phyloP scores from a whole-genome alignment of 2,113 vertebrate species.

The Phocoena sinus region DNA sequence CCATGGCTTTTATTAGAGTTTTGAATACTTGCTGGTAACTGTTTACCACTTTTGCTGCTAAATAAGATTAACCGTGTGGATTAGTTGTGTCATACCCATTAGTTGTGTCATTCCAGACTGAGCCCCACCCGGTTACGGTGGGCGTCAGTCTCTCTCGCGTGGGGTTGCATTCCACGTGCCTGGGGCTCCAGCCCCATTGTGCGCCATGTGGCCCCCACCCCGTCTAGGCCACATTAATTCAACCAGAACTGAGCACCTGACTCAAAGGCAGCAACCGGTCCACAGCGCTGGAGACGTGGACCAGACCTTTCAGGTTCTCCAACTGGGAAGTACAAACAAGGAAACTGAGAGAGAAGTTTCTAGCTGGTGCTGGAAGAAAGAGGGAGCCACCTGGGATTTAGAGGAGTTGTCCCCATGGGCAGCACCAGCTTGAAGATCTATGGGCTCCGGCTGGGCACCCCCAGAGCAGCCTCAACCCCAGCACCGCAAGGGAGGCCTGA shows the following conservation, averaged over 20 bases:
- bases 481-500: not conserved
- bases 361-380: not conserved
- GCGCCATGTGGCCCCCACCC: not conserved
- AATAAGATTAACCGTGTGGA: not conserved
- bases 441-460: not conserved
- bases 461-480: not conserved
- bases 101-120: slow-evolving; percentile 11
- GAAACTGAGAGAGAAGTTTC: not conserved
- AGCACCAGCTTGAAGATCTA: not conserved
- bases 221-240: not conserved
- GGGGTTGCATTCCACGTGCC: not conserved
- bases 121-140: not conserved
- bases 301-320: not conserved
- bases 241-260: not conserved
- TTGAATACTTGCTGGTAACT: slow-evolving; percentile 30
- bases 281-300: not conserved
- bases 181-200: not conserved
- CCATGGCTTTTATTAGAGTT: slow-evolving; percentile 29
- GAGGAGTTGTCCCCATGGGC: not conserved
- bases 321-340: not conserved
- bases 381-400: not conserved
- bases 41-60: slow-evolving; percentile 45
- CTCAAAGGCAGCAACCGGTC: not conserved
- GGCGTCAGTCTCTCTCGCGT: not conserved
- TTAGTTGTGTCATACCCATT: not conserved